Conservation (phyloP, 1,140 invertebrate genomes). For the Drosophila equinoxialis region DNA sequence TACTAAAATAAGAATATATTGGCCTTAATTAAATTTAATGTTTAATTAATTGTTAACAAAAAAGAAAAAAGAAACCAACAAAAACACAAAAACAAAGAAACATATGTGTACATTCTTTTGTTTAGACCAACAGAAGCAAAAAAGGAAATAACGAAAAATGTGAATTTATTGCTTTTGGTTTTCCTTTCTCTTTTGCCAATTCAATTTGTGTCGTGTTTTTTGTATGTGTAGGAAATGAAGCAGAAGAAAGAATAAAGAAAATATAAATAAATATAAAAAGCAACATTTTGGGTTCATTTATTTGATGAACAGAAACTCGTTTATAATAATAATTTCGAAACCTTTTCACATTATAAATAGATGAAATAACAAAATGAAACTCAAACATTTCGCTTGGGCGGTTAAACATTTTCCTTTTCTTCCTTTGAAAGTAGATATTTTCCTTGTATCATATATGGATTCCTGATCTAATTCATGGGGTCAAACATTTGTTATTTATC, state of each 20-base stretch:
- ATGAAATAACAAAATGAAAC: too few species aligned
- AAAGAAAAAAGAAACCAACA: background rate
- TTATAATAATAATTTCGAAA: background rate
- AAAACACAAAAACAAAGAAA: constrained; percentile 21
- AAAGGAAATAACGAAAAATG: background rate
- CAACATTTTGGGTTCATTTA: constrained; percentile 8
- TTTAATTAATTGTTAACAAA: constrained; percentile 68
- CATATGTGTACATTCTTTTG: constrained; percentile 29
- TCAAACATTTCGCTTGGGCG: too few species aligned
- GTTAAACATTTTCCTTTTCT: too few species aligned
- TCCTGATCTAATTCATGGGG: too few species aligned
- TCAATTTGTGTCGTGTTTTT: constrained; percentile 1
- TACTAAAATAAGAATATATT: constrained; percentile 32
- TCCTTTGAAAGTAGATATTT: too few species aligned
- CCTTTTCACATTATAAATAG: background rate
- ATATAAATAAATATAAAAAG: constrained; percentile 6
- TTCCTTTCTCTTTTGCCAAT: background rate
- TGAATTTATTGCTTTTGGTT: constrained; percentile 9
- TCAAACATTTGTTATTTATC: too few species aligned
- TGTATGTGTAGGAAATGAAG: constrained; percentile 4
- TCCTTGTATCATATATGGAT: too few species aligned
- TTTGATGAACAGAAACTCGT: background rate
- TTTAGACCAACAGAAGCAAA: background rate
- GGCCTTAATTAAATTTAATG: constrained; percentile 71
- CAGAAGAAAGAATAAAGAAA: constrained; percentile 1